Base-by-base conservation (phyloP, 2,888 invertebrate species). In the Ecliptopera silaceata region DNA sequence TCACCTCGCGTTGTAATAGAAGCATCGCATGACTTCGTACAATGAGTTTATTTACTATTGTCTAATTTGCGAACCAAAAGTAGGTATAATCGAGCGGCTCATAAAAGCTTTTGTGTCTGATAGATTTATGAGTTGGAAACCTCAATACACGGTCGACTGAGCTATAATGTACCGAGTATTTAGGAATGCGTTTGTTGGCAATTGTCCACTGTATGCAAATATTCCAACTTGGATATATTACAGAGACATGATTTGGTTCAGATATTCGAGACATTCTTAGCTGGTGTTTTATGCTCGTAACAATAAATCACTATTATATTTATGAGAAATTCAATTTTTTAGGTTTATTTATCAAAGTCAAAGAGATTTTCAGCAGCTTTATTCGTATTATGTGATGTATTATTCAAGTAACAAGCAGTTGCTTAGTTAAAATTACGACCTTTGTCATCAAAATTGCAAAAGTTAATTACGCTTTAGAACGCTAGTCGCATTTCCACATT, bases 31-130 rank as follows among this genome's bases (percentile, higher is more conserved):
- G 80, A 80, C 80, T 76, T 75, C 74, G 74, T 74, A 81, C 80
- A 80, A 78, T 84, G 74, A 71, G 75, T 73, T 66, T 72, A 70
- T 74, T 78, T 74, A 76, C 65, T 55, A 61, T 66, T 66, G 75
- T 75, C 77, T 81, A 80, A 83, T 82, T 83, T 81, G 75, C 79
- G 80, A 79, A 77, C 79, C 75, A 72, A 77, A 43, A 79, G 75
- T 79, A 76, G 74, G 73, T 72, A 26, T 68, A 69, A 59, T 69
- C 70, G 68, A 70, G 65, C 64, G 66, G 77, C 79, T 80, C 79
- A 77, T 66, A 74, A 76, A 76, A 76, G 38, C 43, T 36, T 47
- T 52, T 52, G 38, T 52, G 32, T 20, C 29, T 69, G 74, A 79
- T 76, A 71, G 75, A 77, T 82, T 80, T 79, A 80, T 66, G 75